Evolutionary conservation across 2,797 vertebrate genomes (phyloP), one percentile per base, ranked within the genome.

Genomic region (Scarus forsteni): DNA sequence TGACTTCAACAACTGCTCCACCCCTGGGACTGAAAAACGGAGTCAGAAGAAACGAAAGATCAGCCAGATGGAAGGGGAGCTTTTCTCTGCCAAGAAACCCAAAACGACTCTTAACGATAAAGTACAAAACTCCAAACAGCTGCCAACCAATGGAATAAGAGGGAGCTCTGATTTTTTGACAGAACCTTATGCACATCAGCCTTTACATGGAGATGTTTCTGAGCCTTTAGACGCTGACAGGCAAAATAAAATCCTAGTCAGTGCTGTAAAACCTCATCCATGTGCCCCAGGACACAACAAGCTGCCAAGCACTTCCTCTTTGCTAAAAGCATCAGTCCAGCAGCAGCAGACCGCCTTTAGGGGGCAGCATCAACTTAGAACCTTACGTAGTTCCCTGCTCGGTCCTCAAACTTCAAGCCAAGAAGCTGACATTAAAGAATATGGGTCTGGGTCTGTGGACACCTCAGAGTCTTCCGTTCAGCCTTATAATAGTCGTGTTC

Each of bases 231-330:
- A 97, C 78, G 94, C 87, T 0, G 95, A 96, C 69, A 94, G 94
- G 85, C 89, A 89, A 40, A 92, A 19, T 64, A 96, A 95, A 93
- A 96, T 96, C 66, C 96, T 95, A 1, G 85, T 97, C 58, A 96
- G 95, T 0, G 92, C 96, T 13, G 95, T 96, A 39, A 95, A 94
- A 92, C 95, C 95, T 61, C 96, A 96, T 86, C 93, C 96, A 87
- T 95, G 93, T 92, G 94, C 94, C 73, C 93, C 89, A 1, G 94
- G 94, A 80, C 92, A 91, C 50, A 92, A 88, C 86, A 96, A 95
- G 81, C 88, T 94, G 14, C 90, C 94, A 0, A 94, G 93, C 84
- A 92, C 94, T 77, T 96, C 96, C 66, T 84, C 93, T 0, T 88
- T 96, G 79, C 70, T 95, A 6, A 97, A 96, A 92, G 89, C 93